Evolutionary conservation across 2,113 vertebrate genomes (phyloP).

Genomic region (Gasterosteus aculeatus): DNA sequence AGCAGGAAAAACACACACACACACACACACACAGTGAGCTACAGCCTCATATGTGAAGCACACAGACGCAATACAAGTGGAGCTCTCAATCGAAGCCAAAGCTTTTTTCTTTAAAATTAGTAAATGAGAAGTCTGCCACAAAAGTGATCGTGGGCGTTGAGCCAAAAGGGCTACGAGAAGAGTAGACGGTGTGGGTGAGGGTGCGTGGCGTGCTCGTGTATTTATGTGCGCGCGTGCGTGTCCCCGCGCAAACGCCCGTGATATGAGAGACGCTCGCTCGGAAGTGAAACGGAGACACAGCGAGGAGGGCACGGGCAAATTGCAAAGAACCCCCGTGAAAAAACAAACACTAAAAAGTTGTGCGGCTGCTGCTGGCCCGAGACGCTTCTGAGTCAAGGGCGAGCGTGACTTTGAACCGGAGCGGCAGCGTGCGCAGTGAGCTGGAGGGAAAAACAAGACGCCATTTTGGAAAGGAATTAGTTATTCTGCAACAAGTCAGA

Average conservation of each 20-base stretch:
- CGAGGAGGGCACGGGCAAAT: slow-evolving; percentile 20
- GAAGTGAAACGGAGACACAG: slow-evolving; percentile 54
- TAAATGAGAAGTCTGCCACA: slow-evolving; percentile 36
- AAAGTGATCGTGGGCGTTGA: slow-evolving; percentile 39
- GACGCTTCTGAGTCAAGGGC: slow-evolving; percentile 59
- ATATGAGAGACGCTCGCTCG: slow-evolving; percentile 32
- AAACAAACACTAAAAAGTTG: slow-evolving; percentile 52
- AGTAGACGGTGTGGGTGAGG: slow-evolving; percentile 53
- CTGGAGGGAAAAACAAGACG: slow-evolving; percentile 73
- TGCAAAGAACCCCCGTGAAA: slow-evolving; percentile 10
- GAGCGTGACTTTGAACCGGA: slow-evolving; percentile 61
- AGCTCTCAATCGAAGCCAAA: slow-evolving; percentile 32
- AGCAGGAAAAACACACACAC: not conserved
- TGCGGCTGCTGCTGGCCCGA: slow-evolving; percentile 54
- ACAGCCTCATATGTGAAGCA: slow-evolving; percentile 15
- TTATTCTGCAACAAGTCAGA: slow-evolving; percentile 65
- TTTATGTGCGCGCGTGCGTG: slow-evolving; percentile 13
- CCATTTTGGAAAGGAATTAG: slow-evolving; percentile 79
- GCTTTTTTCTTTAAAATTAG: slow-evolving; percentile 22
- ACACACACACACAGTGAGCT: not conserved
- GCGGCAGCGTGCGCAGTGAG: slow-evolving; percentile 66
- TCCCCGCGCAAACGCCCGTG: slow-evolving; percentile 31
- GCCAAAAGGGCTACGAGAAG: slow-evolving; percentile 45
- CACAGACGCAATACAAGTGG: slow-evolving; percentile 5
- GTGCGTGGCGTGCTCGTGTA: not conserved